Evolutionary conservation across 2,888 invertebrate species (phyloP), one percentile per base, ranked within the genome.

Genomic region (Carpatolechia fugitivella): DNA sequence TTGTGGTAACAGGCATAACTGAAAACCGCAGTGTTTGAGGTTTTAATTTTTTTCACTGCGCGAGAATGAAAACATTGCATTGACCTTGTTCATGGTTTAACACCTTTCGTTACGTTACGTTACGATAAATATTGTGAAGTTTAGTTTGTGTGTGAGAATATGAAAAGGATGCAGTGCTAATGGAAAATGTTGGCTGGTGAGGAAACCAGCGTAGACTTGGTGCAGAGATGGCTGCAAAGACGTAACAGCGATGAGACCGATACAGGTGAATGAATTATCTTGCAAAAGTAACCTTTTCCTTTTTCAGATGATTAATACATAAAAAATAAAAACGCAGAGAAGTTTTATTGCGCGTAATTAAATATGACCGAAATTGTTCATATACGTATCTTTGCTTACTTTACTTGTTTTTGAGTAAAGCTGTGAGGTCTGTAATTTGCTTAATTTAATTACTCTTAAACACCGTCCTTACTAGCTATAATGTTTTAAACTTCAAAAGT

Each of bases 151-250:
- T 29, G 55, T 46, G 54, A 47, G 6, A 56, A 46, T 40, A 67
- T 70, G 66, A 64, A 61, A 58, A 60, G 70, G 77, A 70, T 74
- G 80, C 46, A 51, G 56, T 84, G 87, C 78, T 69, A 70, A 74
- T 76, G 61, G 68, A 85, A 77, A 69, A 89, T 89, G 89, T 78
- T 89, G 77, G 88, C 90, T 72, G 79, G 89, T 64, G 81, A 89
- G 65, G 89, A 89, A 70, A 76, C 84, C 77, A 87, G 89, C 78
- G 82, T 87, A 52, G 89, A 89, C 64, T 71, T 89, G 67, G 90
- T 90, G 68, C 86, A 89, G 68, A 66, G 79, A 66, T 90, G 90
- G 89, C 76, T 88, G 52, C 84, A 81, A 63, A 77, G 81, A 57
- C 75, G 85, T 29, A 72, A 69, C 64, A 85, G 82, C 62, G 87